phyloP scores from a whole-genome alignment of 2,113 vertebrate genomes.

The Nyctereutes procyonoides region DNA sequence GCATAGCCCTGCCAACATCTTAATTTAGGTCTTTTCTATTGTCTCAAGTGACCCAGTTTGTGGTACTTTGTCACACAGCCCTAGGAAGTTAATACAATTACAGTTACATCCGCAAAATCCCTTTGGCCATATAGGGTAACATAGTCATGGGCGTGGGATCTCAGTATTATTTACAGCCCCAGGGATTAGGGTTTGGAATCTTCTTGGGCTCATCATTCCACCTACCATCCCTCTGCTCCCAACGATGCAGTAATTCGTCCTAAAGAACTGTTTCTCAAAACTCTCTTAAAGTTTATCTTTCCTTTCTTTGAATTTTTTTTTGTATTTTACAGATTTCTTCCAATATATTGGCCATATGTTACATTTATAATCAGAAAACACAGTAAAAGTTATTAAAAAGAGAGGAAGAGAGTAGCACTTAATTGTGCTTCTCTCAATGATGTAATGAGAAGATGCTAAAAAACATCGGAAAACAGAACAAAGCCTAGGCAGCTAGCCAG shows the following conservation, averaged over 20 bases:
- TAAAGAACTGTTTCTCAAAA: not conserved
- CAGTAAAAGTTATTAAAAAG: conserved; percentile 52
- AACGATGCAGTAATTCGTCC: not conserved
- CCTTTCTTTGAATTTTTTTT: not conserved
- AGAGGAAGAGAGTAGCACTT: not conserved
- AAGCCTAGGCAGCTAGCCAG: conserved; percentile 68
- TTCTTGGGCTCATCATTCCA: not conserved
- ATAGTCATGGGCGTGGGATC: not conserved
- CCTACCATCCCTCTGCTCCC: not conserved
- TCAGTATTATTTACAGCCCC: not conserved
- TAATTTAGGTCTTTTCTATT: not conserved
- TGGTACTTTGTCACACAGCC: not conserved
- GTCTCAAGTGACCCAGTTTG: not conserved
- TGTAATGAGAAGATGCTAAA: conserved; percentile 63
- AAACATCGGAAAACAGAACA: conserved; percentile 62
- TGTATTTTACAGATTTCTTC: not conserved
- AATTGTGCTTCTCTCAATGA: conserved; percentile 28
- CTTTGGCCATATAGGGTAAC: not conserved
- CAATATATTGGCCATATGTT: not conserved
- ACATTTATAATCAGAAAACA: conserved; percentile 48
- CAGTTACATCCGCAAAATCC: not conserved
- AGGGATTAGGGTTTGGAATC: not conserved
- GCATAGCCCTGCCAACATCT: not conserved
- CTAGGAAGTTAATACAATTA: not conserved
- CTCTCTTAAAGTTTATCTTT: not conserved